phyloP scores from a whole-genome alignment of 2,113 vertebrate genomes.

The Scophthalmus maximus region DNA sequence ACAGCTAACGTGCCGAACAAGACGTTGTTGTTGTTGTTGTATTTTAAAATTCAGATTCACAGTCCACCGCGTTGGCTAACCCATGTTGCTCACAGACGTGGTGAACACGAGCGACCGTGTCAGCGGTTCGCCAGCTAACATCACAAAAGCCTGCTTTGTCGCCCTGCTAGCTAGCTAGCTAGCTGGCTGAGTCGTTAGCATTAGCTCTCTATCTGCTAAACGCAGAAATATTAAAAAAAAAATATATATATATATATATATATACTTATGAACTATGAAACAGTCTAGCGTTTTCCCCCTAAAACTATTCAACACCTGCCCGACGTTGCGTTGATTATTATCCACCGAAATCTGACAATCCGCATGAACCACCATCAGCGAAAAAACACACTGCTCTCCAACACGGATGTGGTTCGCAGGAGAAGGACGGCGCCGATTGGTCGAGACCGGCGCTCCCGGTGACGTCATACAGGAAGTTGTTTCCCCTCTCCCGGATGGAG shows the following conservation, averaged over 20 bases:
- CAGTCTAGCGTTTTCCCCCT: no score
- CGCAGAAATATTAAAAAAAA: no score
- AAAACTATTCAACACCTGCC: no score
- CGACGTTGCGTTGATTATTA: no score
- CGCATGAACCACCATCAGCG: conserved; percentile 12
- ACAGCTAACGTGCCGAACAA: no score
- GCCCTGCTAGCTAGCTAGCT: conserved; percentile 52
- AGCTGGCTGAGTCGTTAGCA: conserved; percentile 47
- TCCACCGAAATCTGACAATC: conserved; percentile 17
- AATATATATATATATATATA: no score
- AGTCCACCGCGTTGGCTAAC: conserved; percentile 43
- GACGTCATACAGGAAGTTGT: conserved; percentile 62
- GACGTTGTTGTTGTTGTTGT: no score
- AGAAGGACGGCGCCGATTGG: conserved; percentile 59
- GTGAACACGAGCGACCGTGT: background rate
- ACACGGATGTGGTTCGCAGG: conserved; percentile 49
- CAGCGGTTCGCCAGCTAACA: conserved; percentile 1
- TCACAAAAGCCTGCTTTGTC: conserved; percentile 62
- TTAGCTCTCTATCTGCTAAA: conserved; percentile 1
- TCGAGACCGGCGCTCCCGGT: background rate
- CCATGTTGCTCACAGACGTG: conserved; percentile 41
- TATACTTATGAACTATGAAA: background rate
- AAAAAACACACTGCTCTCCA: conserved; percentile 64
- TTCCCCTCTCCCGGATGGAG: background rate
- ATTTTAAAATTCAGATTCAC: no score